A percentile compares a stretch with the other conserved stretches of the same genome.
Conservation (phyloP, 1,140 invertebrate genomes). For the Ips nitidus region DNA sequence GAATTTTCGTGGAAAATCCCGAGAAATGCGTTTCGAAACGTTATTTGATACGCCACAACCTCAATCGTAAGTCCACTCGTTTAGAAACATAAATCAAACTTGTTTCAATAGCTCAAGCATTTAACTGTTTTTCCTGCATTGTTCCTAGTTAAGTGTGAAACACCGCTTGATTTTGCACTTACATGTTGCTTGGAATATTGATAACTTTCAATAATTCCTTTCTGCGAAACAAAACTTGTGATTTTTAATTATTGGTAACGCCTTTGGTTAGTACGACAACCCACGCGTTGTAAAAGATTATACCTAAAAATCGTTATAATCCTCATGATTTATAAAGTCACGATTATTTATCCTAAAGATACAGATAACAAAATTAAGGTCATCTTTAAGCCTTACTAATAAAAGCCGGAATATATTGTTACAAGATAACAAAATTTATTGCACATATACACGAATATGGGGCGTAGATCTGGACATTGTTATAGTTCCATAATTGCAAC, state of each 20-base stretch:
- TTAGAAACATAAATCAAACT: slow-evolving; percentile 1
- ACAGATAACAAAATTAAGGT: slow-evolving; percentile 6
- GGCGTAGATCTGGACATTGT: too few relatives aligned
- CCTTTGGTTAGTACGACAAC: too few relatives aligned
- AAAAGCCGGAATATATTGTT: too few relatives aligned
- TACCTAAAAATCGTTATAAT: slow-evolving; percentile 1
- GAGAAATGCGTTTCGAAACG: not conserved
- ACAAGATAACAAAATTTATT: too few relatives aligned
- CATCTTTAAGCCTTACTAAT: not conserved
- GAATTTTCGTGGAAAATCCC: too few relatives aligned
- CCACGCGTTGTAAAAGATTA: not conserved
- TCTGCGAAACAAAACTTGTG: too few relatives aligned
- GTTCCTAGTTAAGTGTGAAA: not conserved
- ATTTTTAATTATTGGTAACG: too few relatives aligned
- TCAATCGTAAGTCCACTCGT: not conserved
- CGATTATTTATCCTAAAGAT: slow-evolving; percentile 1
- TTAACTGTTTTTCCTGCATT: not conserved
- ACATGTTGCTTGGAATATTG: not conserved
- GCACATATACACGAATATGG: too few relatives aligned
- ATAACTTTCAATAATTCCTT: too few relatives aligned
- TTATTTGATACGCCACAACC: not conserved
- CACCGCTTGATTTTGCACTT: slow-evolving; percentile 1
- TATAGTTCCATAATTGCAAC: too few relatives aligned
- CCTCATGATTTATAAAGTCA: slow-evolving; percentile 10
- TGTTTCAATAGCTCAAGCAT: not conserved